Evolutionary conservation across 2,888 invertebrate species (phyloP), one percentile per base, ranked within the genome.

Genomic region (Oxyscelio sp.): DNA sequence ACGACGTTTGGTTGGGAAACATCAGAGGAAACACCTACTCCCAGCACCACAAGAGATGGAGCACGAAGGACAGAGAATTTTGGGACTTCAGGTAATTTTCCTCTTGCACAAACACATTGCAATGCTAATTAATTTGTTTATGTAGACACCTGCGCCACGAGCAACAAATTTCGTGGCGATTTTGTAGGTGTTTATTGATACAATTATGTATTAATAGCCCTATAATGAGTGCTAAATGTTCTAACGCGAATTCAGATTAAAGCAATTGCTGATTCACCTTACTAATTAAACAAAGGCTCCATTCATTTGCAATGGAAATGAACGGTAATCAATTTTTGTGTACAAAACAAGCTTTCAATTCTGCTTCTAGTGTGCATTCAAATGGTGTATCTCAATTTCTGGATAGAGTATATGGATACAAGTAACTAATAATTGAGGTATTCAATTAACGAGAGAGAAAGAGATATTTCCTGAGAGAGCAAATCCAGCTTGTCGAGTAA

Each of bases 1-100:
- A 90, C 38, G 94, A 94, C 56, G 92, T 94, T 21, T 94, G 94
- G 94, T 70, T 94, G 74, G 90, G 89, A 9, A 94, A 94, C 71
- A 90, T 90, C 0, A 90, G 94, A 68, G 94, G 94, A 6, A 94
- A 94, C 61, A 86, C 91, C 4, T 94, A 94, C 71, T 94, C 94
- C 0, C 93, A 90, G 71, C 88, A 89, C 50, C 93, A 94, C 73
- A 93, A 89, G 75, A 56, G 89, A 52, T 93, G 92, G 68, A 92
- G 92, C 1, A 91, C 88, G 4, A 91, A 90, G 70, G 92, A 94
- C 31, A 91, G 81, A 86, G 92, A 94, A 70, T 94, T 93, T 86
- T 94, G 94, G 94, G 87, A 94, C 68, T 94, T 94, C 48, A 94
- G 94, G 94, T 43, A 61, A 19, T 38, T 38, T 38, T 38, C n/a